Evolutionary conservation across 2,113 vertebrate species (phyloP).

Genomic region (Pseudois nayaur): DNA sequence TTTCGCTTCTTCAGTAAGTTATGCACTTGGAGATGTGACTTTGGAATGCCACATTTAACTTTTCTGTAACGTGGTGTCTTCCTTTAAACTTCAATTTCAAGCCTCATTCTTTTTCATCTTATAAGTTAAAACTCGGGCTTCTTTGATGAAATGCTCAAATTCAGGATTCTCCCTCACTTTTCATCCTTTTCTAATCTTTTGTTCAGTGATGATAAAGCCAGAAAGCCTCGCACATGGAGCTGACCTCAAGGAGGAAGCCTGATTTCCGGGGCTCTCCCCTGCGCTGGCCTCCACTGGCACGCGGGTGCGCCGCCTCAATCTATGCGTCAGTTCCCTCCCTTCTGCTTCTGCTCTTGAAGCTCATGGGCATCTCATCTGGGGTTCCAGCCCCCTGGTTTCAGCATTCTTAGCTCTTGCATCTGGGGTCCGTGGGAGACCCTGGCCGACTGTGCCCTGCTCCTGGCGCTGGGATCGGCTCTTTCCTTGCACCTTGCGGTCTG

Average conservation of each 20-base stretch:
- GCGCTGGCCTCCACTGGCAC: accelerated
- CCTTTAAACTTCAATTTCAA: background rate
- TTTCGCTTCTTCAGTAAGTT: background rate
- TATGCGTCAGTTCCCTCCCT: background rate
- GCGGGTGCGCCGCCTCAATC: background rate
- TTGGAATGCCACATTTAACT: background rate
- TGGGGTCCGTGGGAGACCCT: background rate
- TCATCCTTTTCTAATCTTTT: background rate
- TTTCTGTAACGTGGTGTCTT: background rate
- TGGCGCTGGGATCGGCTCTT: background rate
- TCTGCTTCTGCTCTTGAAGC: background rate
- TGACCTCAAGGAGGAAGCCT: background rate
- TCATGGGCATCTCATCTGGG: too few relatives aligned
- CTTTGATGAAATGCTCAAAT: background rate
- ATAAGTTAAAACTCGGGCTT: background rate
- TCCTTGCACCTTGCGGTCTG: too few relatives aligned
- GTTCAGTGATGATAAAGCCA: background rate
- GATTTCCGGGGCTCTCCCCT: background rate
- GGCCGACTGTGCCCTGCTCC: background rate
- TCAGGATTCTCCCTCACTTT: background rate
- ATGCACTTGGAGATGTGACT: background rate
- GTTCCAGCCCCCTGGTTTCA: background rate
- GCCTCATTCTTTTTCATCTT: background rate
- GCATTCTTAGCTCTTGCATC: background rate
- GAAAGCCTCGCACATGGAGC: accelerated